phyloP scores from a whole-genome alignment of 2,888 invertebrate species.

The Eupithecia centaureata region DNA sequence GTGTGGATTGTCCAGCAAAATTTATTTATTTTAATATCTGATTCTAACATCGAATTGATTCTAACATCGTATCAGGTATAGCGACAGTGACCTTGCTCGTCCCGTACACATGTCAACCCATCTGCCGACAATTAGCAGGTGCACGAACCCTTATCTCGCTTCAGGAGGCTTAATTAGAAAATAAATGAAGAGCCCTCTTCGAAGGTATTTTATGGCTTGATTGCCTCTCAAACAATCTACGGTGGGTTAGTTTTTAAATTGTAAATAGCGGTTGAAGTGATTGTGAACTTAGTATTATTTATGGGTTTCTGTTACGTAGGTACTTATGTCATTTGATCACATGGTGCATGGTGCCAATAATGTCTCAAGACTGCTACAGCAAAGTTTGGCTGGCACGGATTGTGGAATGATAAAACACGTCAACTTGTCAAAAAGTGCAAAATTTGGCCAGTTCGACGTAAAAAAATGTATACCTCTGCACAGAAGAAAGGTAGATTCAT shows the following conservation, averaged over 20 bases:
- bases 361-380: background rate
- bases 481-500: too few species aligned
- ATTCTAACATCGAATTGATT: too few species aligned
- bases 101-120: conserved; percentile 20
- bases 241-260: background rate
- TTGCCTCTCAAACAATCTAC: background rate
- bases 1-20: too few species aligned
- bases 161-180: conserved; percentile 26
- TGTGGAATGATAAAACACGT: too few species aligned
- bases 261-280: background rate
- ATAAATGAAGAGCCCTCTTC: conserved; percentile 22
- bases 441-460: too few species aligned
- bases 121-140: conserved; percentile 36
- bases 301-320: background rate
- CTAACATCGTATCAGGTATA: background rate
- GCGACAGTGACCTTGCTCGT: conserved; percentile 17
- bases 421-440: too few species aligned
- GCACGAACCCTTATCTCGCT: conserved; percentile 20
- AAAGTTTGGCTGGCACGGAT: background rate
- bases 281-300: background rate
- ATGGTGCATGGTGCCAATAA: too few species aligned
- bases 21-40: too few species aligned
- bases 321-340: background rate
- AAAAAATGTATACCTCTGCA: too few species aligned
- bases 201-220: conserved; percentile 14